Evolutionary conservation across 2,888 invertebrate genomes (phyloP).

Genomic region (Spodoptera littoralis): DNA sequence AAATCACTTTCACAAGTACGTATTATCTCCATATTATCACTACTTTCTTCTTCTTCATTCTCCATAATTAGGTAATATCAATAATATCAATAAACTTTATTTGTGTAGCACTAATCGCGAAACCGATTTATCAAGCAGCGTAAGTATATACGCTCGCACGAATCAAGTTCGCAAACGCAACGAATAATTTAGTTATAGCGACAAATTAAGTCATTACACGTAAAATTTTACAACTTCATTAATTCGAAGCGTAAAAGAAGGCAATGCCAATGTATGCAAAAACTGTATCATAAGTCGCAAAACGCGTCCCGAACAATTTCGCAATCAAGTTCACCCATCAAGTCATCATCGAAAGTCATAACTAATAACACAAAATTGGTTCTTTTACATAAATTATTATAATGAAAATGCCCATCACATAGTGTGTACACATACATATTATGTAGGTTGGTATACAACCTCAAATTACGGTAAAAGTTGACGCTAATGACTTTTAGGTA

Average conservation of each 20-base stretch:
- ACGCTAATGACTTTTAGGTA: constrained; percentile 88
- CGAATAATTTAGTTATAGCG: too few relatives aligned
- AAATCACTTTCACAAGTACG: too few relatives aligned
- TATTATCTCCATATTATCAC: too few relatives aligned
- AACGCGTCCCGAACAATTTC: constrained; percentile 60
- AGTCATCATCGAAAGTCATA: constrained; percentile 70
- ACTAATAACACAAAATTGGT: constrained; percentile 82
- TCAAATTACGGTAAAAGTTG: constrained; percentile 87
- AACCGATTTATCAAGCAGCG: too few relatives aligned
- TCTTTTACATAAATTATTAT: constrained; percentile 81
- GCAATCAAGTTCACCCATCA: constrained; percentile 69
- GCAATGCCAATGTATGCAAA: constrained; percentile 50
- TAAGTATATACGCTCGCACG: too few relatives aligned
- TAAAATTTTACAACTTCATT: constrained; percentile 36
- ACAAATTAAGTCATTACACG: constrained; percentile 47
- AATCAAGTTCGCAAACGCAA: too few relatives aligned
- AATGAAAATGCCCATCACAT: constrained; percentile 71
- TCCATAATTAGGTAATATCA: too few relatives aligned
- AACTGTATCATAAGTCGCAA: constrained; percentile 51
- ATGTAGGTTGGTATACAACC: constrained; percentile 67
- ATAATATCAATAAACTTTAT: too few relatives aligned
- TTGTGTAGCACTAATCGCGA: too few relatives aligned
- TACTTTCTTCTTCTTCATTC: too few relatives aligned
- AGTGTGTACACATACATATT: constrained; percentile 42
- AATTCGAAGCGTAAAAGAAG: constrained; percentile 19